phyloP scores from a whole-genome alignment of 2,888 invertebrate genomes.

The Heliconius ethilla region DNA sequence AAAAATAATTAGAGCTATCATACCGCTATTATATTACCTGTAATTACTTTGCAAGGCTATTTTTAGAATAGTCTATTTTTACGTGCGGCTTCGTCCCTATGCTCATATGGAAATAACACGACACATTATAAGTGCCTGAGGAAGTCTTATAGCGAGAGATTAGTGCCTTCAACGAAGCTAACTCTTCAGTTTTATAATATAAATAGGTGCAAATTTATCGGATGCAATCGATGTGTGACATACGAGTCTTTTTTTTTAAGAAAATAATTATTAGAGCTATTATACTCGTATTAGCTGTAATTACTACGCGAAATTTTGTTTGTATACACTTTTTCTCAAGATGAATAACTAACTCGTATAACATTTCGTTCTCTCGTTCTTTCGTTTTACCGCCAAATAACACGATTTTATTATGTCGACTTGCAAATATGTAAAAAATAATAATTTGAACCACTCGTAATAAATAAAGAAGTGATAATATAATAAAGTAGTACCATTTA shows the following conservation, averaged over 20 bases:
- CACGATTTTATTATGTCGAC: background rate
- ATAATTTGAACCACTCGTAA: too few species aligned
- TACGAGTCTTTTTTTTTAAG: background rate
- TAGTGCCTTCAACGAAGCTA: background rate
- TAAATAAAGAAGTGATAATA: too few species aligned
- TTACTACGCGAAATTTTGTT: background rate
- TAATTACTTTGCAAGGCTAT: constrained; percentile 27
- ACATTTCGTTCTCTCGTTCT: background rate
- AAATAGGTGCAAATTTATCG: background rate
- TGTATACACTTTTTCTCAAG: background rate
- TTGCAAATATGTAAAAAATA: background rate
- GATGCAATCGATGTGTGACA: background rate
- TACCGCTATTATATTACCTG: constrained; percentile 36
- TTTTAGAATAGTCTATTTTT: background rate
- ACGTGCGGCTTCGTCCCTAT: too few species aligned
- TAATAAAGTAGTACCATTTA: too few species aligned
- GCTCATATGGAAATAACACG: too few species aligned
- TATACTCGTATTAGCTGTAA: background rate
- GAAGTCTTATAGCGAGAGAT: background rate
- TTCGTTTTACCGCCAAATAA: background rate
- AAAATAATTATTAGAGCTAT: background rate
- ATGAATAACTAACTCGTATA: background rate
- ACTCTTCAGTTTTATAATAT: background rate
- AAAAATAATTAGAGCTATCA: constrained; percentile 47
- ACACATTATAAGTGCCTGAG: too few species aligned